These are phyloP conservation scores for Gonatopus flavifemur DNA, from an alignment of 1,140 invertebrate species.

Conservation along the genomic window DNA sequence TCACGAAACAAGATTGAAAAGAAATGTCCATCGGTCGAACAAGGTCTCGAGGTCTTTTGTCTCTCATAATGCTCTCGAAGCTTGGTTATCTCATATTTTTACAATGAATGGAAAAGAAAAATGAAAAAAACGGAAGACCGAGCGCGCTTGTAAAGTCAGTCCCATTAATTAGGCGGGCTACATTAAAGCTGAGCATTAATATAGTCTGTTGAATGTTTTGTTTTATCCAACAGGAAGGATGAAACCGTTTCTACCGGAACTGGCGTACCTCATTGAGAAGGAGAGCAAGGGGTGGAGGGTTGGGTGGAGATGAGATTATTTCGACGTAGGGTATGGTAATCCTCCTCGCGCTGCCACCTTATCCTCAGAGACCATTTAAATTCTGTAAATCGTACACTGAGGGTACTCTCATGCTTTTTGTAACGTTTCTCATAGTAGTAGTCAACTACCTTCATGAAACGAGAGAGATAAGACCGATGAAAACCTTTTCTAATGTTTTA, in stretches of 20 bases:
- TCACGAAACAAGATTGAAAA: too few species aligned
- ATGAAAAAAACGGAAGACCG: slow-evolving; percentile 24
- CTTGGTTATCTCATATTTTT: slow-evolving; percentile 54
- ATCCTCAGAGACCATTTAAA: slow-evolving; percentile 55
- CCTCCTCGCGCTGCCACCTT: slow-evolving; percentile 44
- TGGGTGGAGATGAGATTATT: slow-evolving; percentile 26
- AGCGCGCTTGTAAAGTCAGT: slow-evolving; percentile 48
- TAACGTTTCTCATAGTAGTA: too few species aligned
- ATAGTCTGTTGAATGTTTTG: slow-evolving; percentile 58
- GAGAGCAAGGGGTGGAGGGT: not conserved
- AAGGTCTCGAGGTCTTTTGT: too few species aligned
- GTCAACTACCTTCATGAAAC: too few species aligned
- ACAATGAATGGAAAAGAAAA: too few species aligned
- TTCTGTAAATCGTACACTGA: slow-evolving; percentile 50
- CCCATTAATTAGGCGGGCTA: slow-evolving; percentile 58
- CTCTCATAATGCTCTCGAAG: slow-evolving; percentile 47
- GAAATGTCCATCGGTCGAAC: too few species aligned
- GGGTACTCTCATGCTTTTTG: slow-evolving; percentile 1
- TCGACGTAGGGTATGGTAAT: slow-evolving; percentile 41
- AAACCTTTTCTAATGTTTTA: too few species aligned
- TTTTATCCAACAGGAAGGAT: slow-evolving; percentile 57
- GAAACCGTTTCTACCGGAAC: slow-evolving; percentile 29
- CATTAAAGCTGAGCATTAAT: slow-evolving; percentile 60
- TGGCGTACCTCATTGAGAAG: slow-evolving; percentile 15
- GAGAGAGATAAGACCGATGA: too few species aligned